A percentile compares a stretch with the other conserved stretches of the same genome.
Evolutionary conservation across 1,140 invertebrate species (phyloP).

Genomic region (Globodera ellingtonae): DNA sequence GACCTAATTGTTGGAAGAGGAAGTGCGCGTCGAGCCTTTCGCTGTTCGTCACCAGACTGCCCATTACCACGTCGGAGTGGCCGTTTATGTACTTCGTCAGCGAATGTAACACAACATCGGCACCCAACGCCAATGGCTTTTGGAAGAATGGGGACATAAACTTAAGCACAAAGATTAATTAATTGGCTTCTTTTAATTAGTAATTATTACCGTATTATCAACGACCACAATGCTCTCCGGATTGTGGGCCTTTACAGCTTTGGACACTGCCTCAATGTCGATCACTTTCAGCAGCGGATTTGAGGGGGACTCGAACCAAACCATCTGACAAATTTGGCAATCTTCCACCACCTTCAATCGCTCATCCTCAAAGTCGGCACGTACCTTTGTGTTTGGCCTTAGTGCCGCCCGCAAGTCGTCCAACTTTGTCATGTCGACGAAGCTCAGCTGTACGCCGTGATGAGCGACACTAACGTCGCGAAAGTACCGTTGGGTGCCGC

Average conservation of each 20-base stretch:
- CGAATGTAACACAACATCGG: conserved; percentile 88
- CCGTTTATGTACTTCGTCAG: conserved; percentile 98
- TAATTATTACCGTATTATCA: conserved; percentile 93
- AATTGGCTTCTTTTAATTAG: neutral
- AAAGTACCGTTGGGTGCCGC: conserved; percentile 70
- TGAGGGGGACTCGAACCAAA: conserved; percentile 97
- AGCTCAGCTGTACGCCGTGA: conserved; percentile 39
- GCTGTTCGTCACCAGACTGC: conserved; percentile 66
- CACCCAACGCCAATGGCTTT: conserved; percentile 82
- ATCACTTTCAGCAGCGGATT: conserved; percentile 90
- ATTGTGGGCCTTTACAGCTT: conserved; percentile 70
- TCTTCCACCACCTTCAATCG: neutral
- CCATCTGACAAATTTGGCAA: conserved; percentile 69
- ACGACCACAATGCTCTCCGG: conserved; percentile 80
- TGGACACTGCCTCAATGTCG: conserved; percentile 79
- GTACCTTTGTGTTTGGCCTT: conserved; percentile 79
- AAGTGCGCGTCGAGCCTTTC: conserved; percentile 44
- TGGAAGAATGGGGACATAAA: conserved; percentile 22
- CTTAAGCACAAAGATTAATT: neutral
- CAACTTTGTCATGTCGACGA: conserved; percentile 77
- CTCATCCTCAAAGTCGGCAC: conserved; percentile 58
- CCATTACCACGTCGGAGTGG: conserved; percentile 96
- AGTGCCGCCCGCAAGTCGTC: conserved; percentile 75
- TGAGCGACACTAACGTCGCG: conserved; percentile 34
- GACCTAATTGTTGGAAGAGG: conserved; percentile 37